Percentiles rank a stretch among this genome's conserved stretches.
Conservation (phyloP, 2,888 invertebrate genomes). For the Cybosia mesomella region DNA sequence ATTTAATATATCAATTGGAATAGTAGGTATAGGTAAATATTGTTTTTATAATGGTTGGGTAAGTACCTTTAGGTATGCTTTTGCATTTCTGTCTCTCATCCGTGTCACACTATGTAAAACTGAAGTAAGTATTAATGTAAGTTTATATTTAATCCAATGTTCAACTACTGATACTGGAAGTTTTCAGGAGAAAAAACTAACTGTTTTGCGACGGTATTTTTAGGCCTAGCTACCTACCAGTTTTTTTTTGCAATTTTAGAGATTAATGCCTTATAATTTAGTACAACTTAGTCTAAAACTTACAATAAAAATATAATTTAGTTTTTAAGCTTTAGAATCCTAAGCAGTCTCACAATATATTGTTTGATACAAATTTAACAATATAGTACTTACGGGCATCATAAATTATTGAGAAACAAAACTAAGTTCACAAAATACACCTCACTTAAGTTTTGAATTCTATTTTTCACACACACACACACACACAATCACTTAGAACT, state of each 20-base stretch:
- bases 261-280: not conserved
- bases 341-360: not conserved
- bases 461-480: conserved; percentile 6
- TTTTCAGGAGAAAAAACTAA: not conserved
- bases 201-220: conserved; percentile 30
- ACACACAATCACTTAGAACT: conserved; percentile 10
- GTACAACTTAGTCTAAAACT: no score
- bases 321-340: not conserved
- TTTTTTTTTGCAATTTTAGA: not conserved
- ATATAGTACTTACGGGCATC: conserved; percentile 2
- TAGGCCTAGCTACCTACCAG: conserved; percentile 32
- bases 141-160: not conserved
- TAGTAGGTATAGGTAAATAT: no score
- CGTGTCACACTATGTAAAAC: not conserved
- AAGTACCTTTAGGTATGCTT: no score
- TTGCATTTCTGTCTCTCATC: no score
- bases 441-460: conserved; percentile 2
- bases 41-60: no score
- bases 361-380: not conserved
- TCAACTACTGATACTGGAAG: not conserved
- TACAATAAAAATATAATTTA: no score
- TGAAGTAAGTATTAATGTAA: no score
- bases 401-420: not conserved
- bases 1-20: no score
- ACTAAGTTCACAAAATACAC: not conserved